Conservation (phyloP, 2,113 vertebrate species). For the Pangasianodon hypophthalmus region DNA sequence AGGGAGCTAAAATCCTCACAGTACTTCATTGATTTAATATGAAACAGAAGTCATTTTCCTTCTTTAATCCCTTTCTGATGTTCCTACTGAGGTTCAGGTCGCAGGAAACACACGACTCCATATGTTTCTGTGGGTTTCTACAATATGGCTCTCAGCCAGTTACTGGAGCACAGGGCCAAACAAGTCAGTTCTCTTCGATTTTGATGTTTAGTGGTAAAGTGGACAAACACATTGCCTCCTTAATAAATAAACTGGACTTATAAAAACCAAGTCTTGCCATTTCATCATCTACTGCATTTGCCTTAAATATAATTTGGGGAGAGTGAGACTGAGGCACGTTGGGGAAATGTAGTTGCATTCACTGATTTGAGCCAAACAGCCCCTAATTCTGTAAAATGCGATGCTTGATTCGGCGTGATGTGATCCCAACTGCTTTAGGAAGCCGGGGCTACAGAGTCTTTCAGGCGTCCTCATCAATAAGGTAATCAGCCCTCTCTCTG, state of each 20-base stretch:
- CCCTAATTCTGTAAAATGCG: background rate
- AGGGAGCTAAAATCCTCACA: slow-evolving; percentile 15
- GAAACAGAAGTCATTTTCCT: background rate
- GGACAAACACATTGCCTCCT: background rate
- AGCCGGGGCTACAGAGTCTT: slow-evolving; percentile 5
- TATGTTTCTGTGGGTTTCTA: background rate
- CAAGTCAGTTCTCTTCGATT: background rate
- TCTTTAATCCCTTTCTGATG: background rate
- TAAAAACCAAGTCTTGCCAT: background rate
- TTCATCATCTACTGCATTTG: background rate
- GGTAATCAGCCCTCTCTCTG: slow-evolving; percentile 54
- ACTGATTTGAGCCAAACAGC: background rate
- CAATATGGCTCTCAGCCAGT: background rate
- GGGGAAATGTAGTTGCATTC: background rate
- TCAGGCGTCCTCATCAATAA: slow-evolving; percentile 50
- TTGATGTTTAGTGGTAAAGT: background rate
- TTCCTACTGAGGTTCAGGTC: background rate
- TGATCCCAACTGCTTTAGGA: background rate
- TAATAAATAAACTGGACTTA: background rate
- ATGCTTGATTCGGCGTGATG: no score
- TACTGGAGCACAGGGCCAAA: background rate
- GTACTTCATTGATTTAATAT: background rate
- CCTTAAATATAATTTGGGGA: background rate
- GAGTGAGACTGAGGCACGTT: background rate
- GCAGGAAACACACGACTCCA: background rate